Evolutionary conservation across 2,888 invertebrate genomes (phyloP).

Genomic region (Clanis bilineata): DNA sequence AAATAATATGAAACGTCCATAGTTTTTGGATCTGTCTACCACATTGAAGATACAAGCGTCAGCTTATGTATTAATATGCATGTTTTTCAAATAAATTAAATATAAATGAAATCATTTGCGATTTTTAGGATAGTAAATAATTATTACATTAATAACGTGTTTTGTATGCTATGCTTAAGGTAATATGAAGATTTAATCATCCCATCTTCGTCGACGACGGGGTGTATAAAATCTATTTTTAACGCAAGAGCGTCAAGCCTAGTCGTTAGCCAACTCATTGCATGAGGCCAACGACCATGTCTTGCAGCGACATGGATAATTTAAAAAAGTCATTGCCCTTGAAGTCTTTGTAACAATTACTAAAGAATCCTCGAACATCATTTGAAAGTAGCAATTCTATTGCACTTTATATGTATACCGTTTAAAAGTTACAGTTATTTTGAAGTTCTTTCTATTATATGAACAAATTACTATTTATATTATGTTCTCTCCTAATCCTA

Average conservation of each 20-base stretch:
- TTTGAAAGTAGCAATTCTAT: background rate
- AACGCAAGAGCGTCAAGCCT: conserved; percentile 39
- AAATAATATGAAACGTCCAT: too few relatives aligned
- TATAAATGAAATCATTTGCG: too few relatives aligned
- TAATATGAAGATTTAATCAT: conserved; percentile 3
- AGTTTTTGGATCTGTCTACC: too few relatives aligned
- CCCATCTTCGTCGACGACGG: conserved; percentile 38
- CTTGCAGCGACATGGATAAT: conserved; percentile 61
- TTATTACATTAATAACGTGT: background rate
- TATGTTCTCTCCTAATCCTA: too few relatives aligned
- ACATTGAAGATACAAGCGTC: too few relatives aligned
- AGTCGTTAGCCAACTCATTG: conserved; percentile 49
- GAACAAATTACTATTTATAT: background rate
- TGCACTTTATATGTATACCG: background rate
- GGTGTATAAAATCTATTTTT: conserved; percentile 69
- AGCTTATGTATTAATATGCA: too few relatives aligned
- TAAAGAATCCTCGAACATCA: conserved; percentile 7
- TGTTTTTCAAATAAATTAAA: too few relatives aligned
- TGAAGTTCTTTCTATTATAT: background rate
- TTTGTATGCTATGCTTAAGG: background rate
- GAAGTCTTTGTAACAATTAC: conserved; percentile 18
- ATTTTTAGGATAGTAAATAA: too few relatives aligned
- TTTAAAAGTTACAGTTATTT: background rate
- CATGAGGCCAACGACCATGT: conserved; percentile 64
- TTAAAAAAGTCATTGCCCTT: conserved; percentile 70